Conservation (phyloP, 2,797 vertebrate species). For the Cryptoblepharus egeriae region DNA sequence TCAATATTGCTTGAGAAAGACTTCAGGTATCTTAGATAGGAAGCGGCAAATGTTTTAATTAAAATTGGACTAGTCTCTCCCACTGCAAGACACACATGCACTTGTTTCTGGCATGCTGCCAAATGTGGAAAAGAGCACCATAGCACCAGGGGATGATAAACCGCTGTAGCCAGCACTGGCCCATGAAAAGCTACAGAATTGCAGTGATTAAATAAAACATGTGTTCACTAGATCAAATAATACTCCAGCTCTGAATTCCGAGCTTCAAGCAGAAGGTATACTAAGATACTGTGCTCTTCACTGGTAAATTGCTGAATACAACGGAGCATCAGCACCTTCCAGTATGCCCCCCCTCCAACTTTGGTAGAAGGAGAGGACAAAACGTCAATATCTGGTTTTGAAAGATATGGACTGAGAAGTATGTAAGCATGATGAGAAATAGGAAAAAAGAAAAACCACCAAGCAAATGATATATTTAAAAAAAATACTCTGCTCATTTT, state of each 20-base stretch:
- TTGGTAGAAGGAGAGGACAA: background rate
- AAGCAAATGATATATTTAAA: conserved; percentile 22
- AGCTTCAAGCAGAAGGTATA: conserved; percentile 57
- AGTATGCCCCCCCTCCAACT: background rate
- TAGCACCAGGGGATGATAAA: conserved; percentile 44
- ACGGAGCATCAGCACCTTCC: conserved; percentile 42
- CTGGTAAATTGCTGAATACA: conserved; percentile 45
- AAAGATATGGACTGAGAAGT: conserved; percentile 27
- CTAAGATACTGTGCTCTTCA: conserved; percentile 37
- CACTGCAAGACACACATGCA: background rate
- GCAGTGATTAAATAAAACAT: conserved; percentile 50
- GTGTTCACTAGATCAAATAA: conserved; percentile 49
- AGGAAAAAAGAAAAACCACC: background rate
- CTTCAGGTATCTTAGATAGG: conserved; percentile 1
- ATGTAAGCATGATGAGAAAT: conserved; percentile 41
- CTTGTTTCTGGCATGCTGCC: conserved; percentile 34
- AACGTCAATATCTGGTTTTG: conserved; percentile 31
- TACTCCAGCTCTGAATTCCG: conserved; percentile 46
- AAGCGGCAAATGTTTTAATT: conserved; percentile 34
- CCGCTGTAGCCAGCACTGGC: background rate
- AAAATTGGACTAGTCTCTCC: conserved; percentile 41
- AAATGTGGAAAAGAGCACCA: conserved; percentile 48
- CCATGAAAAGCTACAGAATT: conserved; percentile 52
- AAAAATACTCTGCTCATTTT: conserved; percentile 35
- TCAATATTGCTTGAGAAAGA: conserved; percentile 16